Evolutionary conservation across 2,797 vertebrate species (phyloP), one percentile per base, ranked within the genome.

Genomic region (Prionace glauca): DNA sequence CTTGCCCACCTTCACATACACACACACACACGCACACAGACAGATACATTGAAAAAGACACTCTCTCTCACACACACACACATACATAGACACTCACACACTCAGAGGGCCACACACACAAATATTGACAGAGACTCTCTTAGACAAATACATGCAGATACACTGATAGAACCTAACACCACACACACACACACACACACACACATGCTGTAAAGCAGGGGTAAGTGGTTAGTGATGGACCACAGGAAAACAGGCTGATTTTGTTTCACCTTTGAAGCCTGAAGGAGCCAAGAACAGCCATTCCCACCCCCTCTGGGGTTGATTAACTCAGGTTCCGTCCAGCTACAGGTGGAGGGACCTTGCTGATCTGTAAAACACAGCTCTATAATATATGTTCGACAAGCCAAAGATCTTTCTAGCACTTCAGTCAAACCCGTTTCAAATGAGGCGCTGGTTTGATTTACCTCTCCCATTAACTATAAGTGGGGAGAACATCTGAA

Each of bases 361-460:
- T 45, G 4, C 36, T 84, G 79, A 20, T 41, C 16, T 41, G 18
- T 20, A 32, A 32, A 20, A 22, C 36, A 22, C 79, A 45, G 79
- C 41, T 41, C 36, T 41, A 45, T 41, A 41, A 41, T 41, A n/a
- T 84, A 41, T 45, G 36, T 45, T 84, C 2, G 20, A 45, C 81
- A 84, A 84, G 81, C 81, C n/a, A 18, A 2, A 20, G 88, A 22
- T 67, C 88, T 91, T 60, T 60, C 62, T 20, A 24, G n/a, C n/a
- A 67, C 90, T 92, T 36, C 62, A 92, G 65, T 67, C n/a, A 36
- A 69, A 24, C 20, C 90, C 22, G 9, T 41, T 69, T 69, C 90
- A 92, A 92, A 92, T 12, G 90, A 92, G 90, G n/a, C 22, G 90
- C n/a, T 92, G n/a, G 90, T 69, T 92, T 92, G 90, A 92, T 92